Evolutionary conservation across 2,888 invertebrate genomes (phyloP).

Genomic region (Epinotia ramella): DNA sequence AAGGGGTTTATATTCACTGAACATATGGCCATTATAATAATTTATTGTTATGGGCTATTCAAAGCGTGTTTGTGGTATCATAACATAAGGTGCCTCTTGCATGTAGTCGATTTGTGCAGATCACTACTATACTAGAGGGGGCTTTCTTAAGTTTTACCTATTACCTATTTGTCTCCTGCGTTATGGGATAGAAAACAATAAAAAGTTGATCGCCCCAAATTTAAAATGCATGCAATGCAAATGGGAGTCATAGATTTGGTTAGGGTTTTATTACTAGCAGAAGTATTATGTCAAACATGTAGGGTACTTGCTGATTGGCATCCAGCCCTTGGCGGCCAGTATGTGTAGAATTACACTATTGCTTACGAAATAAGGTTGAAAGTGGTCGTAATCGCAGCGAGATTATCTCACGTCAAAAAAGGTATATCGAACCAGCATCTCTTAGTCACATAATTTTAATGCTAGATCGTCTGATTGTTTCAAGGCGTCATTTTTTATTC

Average conservation of each 20-base stretch:
- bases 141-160: too few species aligned
- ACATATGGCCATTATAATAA: neutral
- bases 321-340: neutral
- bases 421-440: constrained; percentile 3
- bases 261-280: neutral
- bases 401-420: neutral
- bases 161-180: neutral
- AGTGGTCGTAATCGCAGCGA: neutral
- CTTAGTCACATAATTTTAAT: constrained; percentile 17
- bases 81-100: too few species aligned
- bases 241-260: neutral
- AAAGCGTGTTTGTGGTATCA: too few species aligned
- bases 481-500: constrained; percentile 15
- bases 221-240: neutral
- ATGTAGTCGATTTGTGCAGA: too few species aligned
- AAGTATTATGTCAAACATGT: neutral
- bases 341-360: neutral
- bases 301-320: neutral
- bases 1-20: neutral
- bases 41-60: too few species aligned
- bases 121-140: too few species aligned
- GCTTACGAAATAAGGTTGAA: neutral
- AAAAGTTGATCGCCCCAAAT: neutral
- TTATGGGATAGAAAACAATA: neutral
- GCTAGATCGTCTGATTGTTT: neutral